Base-by-base conservation (phyloP, 2,113 vertebrate genomes). In the Colistium nudipinnis region DNA sequence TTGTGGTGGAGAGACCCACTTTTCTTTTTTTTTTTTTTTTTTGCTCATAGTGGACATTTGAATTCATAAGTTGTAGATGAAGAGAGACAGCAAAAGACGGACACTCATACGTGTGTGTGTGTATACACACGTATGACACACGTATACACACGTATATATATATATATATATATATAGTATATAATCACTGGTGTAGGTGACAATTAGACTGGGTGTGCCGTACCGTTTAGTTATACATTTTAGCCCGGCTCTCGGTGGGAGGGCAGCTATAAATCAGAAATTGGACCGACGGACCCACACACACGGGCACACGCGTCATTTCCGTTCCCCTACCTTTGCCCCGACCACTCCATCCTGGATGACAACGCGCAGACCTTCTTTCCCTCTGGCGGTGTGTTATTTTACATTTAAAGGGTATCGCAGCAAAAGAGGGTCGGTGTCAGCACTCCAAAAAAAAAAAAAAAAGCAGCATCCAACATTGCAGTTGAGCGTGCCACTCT, bases 251-350 rank as follows among this genome's bases (percentile, higher is more conserved):
- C 2, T 2, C 59, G 43, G 64, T n/a, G 19, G 60, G 70, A 70
- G 70, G 51, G 44, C 5, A 3, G 19, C 35, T 19, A 36, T 82
- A 78, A 80, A 69, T 87, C 82, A 72, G 70, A 78, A 65, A 83
- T 25, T 24, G 14, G 54, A 84, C 66, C 67, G 66, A n/a, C 17
- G n/a, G 44, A 74, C 33, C 35, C 31, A 33, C 33, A 48, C 54
- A 48, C 54, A 65, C 33, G 19, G 31, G 64, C 39, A 60, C 49
- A 36, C 43, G 24, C 22, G 19, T 16, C 38, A 54, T 61, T 55
- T 69, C 71, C 64, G 63, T 62, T 36, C 27, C 57, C 27, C 5
- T 39, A 20, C 48, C 27, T 31, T 65, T 6, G 39, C 60, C 20
- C 20, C 19, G 31, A 49, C 51, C 25, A 22, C 38, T 38, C 10